A percentile compares a stretch with the other conserved stretches of the same genome.
Conservation (phyloP, 2,113 vertebrate species). For the Accipiter virgatus region DNA sequence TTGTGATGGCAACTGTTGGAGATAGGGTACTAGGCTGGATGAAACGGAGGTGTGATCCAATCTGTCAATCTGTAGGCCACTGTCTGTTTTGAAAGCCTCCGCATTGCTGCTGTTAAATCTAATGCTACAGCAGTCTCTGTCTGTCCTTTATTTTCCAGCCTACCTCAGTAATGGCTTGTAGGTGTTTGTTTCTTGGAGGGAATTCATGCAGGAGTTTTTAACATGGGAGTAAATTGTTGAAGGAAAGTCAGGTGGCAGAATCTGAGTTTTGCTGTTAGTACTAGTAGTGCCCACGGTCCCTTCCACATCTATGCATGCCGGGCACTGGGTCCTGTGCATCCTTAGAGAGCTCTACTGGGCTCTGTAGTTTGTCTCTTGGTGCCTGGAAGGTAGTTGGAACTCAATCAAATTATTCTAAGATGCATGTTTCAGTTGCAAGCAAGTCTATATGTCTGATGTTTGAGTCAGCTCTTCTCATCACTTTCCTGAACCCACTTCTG, state of each 20-base stretch:
- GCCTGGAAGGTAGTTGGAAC: not conserved
- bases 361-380: not conserved
- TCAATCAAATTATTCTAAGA: not conserved
- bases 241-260: not conserved
- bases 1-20: conserved; percentile 28
- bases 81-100: not conserved
- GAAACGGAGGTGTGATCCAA: conserved; percentile 29
- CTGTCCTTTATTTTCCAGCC: not conserved
- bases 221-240: not conserved
- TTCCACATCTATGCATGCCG: not conserved
- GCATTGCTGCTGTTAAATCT: not conserved
- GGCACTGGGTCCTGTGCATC: not conserved
- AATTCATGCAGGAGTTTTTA: not conserved
- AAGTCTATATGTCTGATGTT: not conserved
- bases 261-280: not conserved
- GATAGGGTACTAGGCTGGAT: not conserved
- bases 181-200: not conserved
- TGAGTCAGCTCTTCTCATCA: not conserved
- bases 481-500: not conserved
- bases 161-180: not conserved
- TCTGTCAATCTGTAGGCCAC: conserved; percentile 6
- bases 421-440: not conserved
- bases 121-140: not conserved
- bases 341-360: not conserved
- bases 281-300: not conserved